phyloP scores from a whole-genome alignment of 2,113 vertebrate genomes.

The Desmodus rotundus region DNA sequence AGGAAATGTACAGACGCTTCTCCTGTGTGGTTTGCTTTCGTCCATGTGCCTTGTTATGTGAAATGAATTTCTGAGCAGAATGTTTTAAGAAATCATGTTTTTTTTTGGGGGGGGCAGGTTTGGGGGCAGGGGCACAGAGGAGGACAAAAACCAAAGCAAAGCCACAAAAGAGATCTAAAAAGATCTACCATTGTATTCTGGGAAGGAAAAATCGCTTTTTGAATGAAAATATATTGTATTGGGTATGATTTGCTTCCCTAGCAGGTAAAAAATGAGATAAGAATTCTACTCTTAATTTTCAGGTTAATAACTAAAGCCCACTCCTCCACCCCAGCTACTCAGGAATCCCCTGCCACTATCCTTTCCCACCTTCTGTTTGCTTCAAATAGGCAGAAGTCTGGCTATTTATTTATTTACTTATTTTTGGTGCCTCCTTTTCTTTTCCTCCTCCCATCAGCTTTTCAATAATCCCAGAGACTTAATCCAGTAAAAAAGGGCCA shows the following conservation, averaged over 20 bases:
- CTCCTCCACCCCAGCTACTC: not conserved
- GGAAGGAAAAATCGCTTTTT: not conserved
- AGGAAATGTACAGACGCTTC: not conserved
- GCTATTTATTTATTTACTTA: not conserved
- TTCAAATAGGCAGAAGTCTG: not conserved
- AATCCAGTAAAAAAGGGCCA: not conserved
- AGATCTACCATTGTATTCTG: not conserved
- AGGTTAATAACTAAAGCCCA: not conserved
- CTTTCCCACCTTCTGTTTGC: not conserved
- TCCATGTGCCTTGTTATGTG: not conserved
- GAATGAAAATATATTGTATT: not conserved
- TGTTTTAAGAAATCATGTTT: not conserved
- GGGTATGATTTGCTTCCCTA: not conserved
- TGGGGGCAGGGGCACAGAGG: too few species aligned
- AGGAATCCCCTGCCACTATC: accelerated
- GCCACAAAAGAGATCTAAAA: not conserved
- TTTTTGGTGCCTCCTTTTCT: not conserved
- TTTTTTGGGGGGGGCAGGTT: not conserved
- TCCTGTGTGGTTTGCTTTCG: not conserved
- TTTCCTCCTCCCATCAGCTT: not conserved
- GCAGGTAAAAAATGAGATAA: not conserved
- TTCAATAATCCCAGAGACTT: not conserved
- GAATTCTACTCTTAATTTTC: not conserved
- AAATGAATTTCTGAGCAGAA: not conserved
- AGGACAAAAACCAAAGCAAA: not conserved